These are phyloP conservation scores for Drosophila aff. DNA, from an alignment of 1,140 invertebrate species.

Conservation along the genomic window DNA sequence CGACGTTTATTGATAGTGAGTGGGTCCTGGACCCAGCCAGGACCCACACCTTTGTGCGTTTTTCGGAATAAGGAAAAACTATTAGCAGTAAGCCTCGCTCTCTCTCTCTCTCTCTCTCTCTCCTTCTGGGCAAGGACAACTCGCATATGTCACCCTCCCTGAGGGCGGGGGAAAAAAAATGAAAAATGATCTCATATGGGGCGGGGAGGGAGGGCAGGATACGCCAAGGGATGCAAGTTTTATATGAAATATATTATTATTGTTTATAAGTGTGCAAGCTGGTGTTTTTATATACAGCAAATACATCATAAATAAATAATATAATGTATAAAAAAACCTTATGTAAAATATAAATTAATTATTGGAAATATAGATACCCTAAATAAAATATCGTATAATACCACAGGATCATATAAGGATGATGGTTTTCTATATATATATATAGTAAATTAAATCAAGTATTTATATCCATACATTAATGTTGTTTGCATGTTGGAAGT, in stretches of 20 bases:
- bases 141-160: slow-evolving; percentile 65
- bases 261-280: neutral
- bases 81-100: slow-evolving; percentile 46
- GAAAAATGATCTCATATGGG: slow-evolving; percentile 72
- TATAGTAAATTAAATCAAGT: no score
- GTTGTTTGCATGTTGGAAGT: neutral
- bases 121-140: slow-evolving; percentile 29
- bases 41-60: neutral
- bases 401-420: no score
- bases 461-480: neutral
- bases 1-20: slow-evolving; percentile 40
- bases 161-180: slow-evolving; percentile 30
- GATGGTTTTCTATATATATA: no score
- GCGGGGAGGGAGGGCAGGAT: slow-evolving; percentile 32
- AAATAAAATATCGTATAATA: no score
- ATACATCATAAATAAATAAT: neutral
- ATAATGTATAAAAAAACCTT: neutral
- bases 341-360: neutral
- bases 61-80: slow-evolving; percentile 49
- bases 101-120: neutral
- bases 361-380: no score
- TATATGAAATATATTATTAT: neutral
- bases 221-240: slow-evolving; percentile 2
- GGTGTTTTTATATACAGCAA: neutral
- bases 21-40: neutral